Evolutionary conservation across 2,888 invertebrate species (phyloP).

Genomic region (Deroplatys truncata): DNA sequence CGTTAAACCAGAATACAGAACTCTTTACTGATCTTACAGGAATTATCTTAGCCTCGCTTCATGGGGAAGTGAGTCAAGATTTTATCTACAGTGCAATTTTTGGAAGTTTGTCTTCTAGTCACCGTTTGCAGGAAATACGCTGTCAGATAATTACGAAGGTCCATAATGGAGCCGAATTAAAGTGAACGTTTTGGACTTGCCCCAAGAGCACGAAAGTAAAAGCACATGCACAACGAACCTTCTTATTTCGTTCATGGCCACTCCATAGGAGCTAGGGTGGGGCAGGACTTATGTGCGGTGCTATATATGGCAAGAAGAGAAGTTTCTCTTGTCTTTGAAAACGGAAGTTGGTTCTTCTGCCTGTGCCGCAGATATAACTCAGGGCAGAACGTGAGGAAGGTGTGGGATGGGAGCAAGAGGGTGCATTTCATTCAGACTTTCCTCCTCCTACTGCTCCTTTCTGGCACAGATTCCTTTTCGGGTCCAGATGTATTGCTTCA

Average conservation of each 20-base stretch:
- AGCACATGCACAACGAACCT: background rate
- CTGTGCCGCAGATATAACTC: background rate
- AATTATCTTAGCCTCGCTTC: too few relatives aligned
- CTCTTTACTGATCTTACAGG: too few relatives aligned
- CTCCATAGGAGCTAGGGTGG: background rate
- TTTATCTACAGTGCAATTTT: too few relatives aligned
- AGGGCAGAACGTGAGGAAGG: background rate
- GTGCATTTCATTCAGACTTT: background rate
- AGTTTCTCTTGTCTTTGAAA: background rate
- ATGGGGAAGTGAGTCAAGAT: too few relatives aligned
- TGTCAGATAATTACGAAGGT: too few relatives aligned
- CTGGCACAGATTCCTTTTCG: background rate
- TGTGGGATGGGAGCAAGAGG: background rate
- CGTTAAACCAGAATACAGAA: too few relatives aligned
- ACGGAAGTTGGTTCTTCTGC: background rate
- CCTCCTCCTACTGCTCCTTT: background rate
- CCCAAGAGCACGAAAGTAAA: background rate
- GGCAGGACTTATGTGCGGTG: background rate
- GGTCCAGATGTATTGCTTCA: background rate
- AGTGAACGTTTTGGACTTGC: background rate
- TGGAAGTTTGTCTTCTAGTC: too few relatives aligned
- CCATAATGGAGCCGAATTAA: background rate
- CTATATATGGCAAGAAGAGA: background rate
- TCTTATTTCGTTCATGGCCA: background rate
- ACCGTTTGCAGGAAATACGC: too few relatives aligned